phyloP scores from a whole-genome alignment of 2,888 invertebrate genomes.

The Tipula vernalis region DNA sequence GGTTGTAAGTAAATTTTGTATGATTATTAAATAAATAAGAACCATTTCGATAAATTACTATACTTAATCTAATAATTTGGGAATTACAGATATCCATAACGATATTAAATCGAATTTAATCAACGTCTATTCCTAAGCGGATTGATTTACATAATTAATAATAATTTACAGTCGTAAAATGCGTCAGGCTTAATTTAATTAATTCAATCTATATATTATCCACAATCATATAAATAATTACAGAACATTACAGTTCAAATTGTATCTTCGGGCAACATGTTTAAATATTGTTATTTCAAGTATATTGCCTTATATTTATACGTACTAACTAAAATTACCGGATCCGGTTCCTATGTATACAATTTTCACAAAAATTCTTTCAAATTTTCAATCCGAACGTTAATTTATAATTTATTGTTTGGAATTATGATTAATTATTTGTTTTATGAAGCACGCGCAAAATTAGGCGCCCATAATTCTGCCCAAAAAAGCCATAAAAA shows the following conservation, averaged over 20 bases:
- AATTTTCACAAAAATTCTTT: not conserved
- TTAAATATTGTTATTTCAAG: not conserved
- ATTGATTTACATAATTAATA: too few species aligned
- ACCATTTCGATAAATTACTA: too few species aligned
- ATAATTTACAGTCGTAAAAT: too few species aligned
- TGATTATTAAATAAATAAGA: too few species aligned
- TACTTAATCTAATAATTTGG: too few species aligned
- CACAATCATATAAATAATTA: too few species aligned
- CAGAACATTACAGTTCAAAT: not conserved
- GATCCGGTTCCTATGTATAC: not conserved
- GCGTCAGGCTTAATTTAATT: too few species aligned
- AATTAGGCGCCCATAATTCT: not conserved
- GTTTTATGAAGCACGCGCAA: not conserved
- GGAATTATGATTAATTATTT: not conserved
- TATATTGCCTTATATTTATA: not conserved
- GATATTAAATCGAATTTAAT: too few species aligned
- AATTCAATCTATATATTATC: too few species aligned
- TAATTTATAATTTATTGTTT: not conserved
- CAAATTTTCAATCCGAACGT: not conserved
- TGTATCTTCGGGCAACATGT: not conserved
- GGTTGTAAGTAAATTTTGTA: too few species aligned
- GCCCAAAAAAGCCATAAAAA: not conserved
- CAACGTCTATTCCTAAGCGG: too few species aligned
- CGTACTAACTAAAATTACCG: not conserved
- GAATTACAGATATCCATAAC: too few species aligned